Percentiles rank a stretch among this genome's conserved stretches.
phyloP scores from a whole-genome alignment of 2,797 vertebrate species.

The Potorous gilbertii region DNA sequence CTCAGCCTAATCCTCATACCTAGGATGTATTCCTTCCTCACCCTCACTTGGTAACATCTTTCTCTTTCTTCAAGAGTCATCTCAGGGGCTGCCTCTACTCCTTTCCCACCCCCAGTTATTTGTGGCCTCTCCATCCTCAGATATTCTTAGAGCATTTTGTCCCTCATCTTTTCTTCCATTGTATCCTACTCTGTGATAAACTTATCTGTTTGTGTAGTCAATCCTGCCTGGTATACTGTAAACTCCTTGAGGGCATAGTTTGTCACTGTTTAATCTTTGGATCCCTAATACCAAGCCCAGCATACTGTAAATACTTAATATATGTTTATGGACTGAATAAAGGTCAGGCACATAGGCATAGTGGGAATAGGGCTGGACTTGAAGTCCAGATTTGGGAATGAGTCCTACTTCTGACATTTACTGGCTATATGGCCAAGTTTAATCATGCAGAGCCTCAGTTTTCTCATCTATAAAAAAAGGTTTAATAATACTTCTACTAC shows the following conservation, averaged over 20 bases:
- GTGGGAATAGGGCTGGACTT: neutral
- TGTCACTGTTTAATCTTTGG: neutral
- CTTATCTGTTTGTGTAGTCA: neutral
- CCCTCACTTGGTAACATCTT: neutral
- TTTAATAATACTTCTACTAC: neutral
- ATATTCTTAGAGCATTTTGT: neutral
- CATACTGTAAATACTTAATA: too few species aligned
- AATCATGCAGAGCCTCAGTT: neutral
- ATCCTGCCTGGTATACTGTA: neutral
- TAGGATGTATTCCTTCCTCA: neutral
- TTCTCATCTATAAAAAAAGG: neutral
- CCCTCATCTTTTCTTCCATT: neutral
- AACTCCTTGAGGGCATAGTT: neutral
- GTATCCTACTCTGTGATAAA: neutral
- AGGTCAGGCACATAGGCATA: neutral
- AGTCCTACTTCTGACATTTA: neutral
- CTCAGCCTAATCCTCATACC: neutral
- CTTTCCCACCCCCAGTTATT: neutral
- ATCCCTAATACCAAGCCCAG: too few species aligned
- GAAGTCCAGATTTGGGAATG: neutral
- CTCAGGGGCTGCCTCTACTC: accelerated
- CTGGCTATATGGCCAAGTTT: neutral
- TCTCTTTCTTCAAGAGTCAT: neutral
- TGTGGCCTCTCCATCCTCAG: neutral
- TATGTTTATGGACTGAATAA: neutral